Base-by-base conservation (phyloP, 2,113 vertebrate genomes). In the Pygoscelis adeliae region DNA sequence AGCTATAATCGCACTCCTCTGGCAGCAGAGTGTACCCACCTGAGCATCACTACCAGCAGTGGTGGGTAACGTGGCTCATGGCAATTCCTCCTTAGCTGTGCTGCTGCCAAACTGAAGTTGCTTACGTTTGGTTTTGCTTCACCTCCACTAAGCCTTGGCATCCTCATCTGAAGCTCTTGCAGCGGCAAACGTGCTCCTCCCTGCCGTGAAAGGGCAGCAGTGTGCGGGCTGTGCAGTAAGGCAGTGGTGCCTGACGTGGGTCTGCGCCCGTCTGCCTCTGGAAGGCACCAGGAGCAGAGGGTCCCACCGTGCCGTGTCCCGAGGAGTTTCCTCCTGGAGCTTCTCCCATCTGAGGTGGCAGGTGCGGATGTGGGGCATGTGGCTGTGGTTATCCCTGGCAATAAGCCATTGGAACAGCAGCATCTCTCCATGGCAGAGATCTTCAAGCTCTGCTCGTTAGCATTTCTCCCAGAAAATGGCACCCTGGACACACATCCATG, bases 301-400 rank as follows among this genome's bases (percentile, higher is more conserved):
- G 4, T 50, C 36, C 29, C 69, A 81, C 13, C 4, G 1, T 78
- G 52, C 50, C 2, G 2, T 46, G 47, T 81, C 55, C 42, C 3
- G 0, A 22, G 15, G 38, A 6, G 11, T 70, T 74, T 84, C 19
- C 29, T 69, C 23, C n/a, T 52, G 47, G 63, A 78, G 65, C 29
- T 91, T 78, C 63, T 94, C 52, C 52, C 34, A n/a, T 42, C 22
- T 2, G 16, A 87, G 44, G 13, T 13, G 30, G 65, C 42, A 50
- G 29, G n/a, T 9, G 5, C 29, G 27, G 76, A 80, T 0, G 0
- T 21, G 14, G 18, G 34, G 62, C 15, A n/a, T 1, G 4, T 32
- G 40, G 34, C 36, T 81, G 34, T 14, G 3, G 55, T 58, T 21
- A 63, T 11, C 15, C 65, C 69, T 46, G 49, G 47, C 77, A 66